Base-by-base conservation (phyloP, 2,113 vertebrate genomes). In the Craseonycteris thonglongyai region DNA sequence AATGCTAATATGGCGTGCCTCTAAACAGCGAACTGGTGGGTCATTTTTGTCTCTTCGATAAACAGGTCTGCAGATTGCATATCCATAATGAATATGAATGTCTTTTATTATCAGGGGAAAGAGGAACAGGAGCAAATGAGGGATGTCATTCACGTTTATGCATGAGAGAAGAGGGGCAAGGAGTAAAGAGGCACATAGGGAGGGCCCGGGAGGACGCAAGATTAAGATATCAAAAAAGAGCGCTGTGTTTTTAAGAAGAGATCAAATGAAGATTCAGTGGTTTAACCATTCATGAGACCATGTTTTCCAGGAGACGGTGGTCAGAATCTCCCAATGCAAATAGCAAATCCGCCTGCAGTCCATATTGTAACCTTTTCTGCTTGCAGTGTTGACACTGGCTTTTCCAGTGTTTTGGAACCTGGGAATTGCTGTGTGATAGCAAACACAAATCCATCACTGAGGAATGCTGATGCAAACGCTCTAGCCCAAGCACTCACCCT, bases 301-400 rank as follows among this genome's bases (percentile, higher is more conserved):
- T 30, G 63, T 93, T 89, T 90, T 69, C 38, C 38, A 75, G 21
- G 56, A 30, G 35, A 45, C 18, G 59, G 15, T 51, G 85, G 59
- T 92, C 88, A 92, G 68, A 92, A 88, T 91, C 71, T 82, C 61
- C 68, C 49, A n/a, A 30, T 86, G 76, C 65, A 94, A 95, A 91
- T 30, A 94, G 83, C 79, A 68, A 54, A 56, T 63, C 68, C 40
- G 61, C 42, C 84, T 63, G 56, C 9, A 56, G 80, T 78, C 84
- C 30, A 2, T n/a, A 76, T 74, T 88, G 90, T 63, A 72, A 28
- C 47, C 49, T 89, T 74, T 81, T 47, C 71, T 30, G 66, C 65
- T 69, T 80, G 68, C 85, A 33, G 2, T 87, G 76, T 90, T 78
- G 45, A 85, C 91, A 28, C 28, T 26, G 65, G 61, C 69, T 93